Evolutionary conservation across 2,797 vertebrate species (phyloP).

Genomic region (Acestrorhynchus altus): DNA sequence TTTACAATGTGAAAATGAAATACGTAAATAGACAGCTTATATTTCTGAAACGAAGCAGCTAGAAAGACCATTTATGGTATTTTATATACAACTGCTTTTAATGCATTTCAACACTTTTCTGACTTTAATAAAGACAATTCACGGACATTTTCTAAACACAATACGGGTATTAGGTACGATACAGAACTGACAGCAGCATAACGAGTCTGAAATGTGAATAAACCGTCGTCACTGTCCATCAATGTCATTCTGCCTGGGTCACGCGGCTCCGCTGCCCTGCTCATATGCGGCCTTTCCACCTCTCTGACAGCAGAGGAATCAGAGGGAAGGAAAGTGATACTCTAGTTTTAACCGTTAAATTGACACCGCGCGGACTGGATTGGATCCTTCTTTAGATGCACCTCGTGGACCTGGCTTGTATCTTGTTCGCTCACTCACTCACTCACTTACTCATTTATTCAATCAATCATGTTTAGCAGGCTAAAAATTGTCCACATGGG

Average conservation of each 20-base stretch:
- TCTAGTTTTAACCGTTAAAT: constrained; percentile 78
- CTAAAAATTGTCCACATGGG: background rate
- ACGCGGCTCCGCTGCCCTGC: constrained; percentile 61
- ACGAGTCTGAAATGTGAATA: constrained; percentile 22
- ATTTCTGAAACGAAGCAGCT: no score
- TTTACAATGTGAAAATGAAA: no score
- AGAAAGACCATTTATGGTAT: no score
- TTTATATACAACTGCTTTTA: no score
- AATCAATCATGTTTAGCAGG: background rate
- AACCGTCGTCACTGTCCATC: constrained; percentile 4
- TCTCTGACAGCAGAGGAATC: constrained; percentile 77
- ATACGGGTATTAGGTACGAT: no score
- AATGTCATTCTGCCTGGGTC: constrained; percentile 52
- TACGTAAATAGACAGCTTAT: no score
- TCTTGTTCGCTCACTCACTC: background rate
- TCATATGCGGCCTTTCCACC: constrained; percentile 63
- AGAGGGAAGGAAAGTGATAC: constrained; percentile 74
- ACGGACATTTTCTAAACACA: no score
- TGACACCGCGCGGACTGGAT: constrained; percentile 82
- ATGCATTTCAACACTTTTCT: no score
- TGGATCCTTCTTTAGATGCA: constrained; percentile 57
- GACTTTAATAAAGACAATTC: no score
- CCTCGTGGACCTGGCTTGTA: background rate
- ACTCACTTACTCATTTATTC: background rate
- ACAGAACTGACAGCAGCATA: background rate